These are phyloP conservation scores for Hystrix brachyura DNA, from an alignment of 2,113 vertebrate species.

Conservation along the genomic window DNA sequence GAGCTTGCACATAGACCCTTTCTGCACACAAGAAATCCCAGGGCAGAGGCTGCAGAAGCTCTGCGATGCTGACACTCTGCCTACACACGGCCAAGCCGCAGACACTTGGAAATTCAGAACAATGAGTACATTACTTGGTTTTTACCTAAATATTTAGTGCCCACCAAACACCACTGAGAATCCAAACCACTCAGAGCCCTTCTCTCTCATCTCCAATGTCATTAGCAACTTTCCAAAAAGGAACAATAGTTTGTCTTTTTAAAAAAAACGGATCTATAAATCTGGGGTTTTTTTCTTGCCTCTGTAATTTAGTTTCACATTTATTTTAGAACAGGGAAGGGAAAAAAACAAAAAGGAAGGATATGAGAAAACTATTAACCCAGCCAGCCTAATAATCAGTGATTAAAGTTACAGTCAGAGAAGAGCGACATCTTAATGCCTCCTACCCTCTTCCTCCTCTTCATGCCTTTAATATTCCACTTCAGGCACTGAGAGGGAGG, in stretches of 20 bases:
- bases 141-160: conserved; percentile 9
- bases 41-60: neutral
- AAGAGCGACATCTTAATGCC: conserved; percentile 64
- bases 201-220: neutral
- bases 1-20: neutral
- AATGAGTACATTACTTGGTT: neutral
- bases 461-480: conserved; percentile 66
- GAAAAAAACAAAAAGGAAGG: conserved; percentile 49
- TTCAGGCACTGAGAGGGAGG: conserved; percentile 71
- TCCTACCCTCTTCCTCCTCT: conserved; percentile 75
- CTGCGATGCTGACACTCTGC: neutral
- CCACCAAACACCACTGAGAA: neutral
- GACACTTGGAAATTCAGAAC: neutral
- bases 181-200: neutral
- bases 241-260: conserved; percentile 4
- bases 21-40: neutral
- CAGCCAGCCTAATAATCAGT: conserved; percentile 67
- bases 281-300: conserved; percentile 37
- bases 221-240: neutral
- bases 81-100: neutral
- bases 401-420: conserved; percentile 75
- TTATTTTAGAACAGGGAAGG: conserved; percentile 69
- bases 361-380: conserved; percentile 66
- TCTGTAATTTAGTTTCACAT: conserved; percentile 34
- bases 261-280: conserved; percentile 48